These are phyloP conservation scores for Bucco capensis DNA, from an alignment of 2,113 vertebrate genomes.

Conservation along the genomic window DNA sequence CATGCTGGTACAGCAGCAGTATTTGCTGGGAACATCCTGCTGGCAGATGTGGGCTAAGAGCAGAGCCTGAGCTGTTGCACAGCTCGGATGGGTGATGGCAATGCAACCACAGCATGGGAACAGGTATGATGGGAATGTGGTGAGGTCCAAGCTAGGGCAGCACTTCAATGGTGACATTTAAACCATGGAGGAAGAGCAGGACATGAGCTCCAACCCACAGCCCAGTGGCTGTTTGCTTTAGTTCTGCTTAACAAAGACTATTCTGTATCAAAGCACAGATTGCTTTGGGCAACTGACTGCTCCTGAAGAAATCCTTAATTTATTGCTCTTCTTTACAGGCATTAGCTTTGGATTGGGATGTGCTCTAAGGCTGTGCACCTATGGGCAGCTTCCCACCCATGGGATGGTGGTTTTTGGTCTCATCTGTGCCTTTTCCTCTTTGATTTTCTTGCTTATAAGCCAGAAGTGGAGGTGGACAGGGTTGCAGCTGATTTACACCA, in stretches of 20 bases:
- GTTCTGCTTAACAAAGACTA: constrained; percentile 22
- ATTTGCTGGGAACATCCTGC: neutral
- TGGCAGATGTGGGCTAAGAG: neutral
- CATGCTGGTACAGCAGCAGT: rapidly evolving
- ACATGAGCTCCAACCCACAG: constrained; percentile 1
- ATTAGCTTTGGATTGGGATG: neutral
- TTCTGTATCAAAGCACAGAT: constrained; percentile 8
- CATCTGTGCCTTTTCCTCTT: neutral
- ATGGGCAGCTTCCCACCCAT: neutral
- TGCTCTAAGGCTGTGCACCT: neutral
- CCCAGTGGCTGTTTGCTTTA: constrained; percentile 12
- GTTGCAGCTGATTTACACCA: neutral
- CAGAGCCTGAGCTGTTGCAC: neutral
- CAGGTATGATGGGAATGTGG: neutral
- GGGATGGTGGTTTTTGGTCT: neutral
- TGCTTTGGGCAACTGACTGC: neutral
- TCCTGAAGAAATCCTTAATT: constrained; percentile 16
- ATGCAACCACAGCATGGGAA: rapidly evolving
- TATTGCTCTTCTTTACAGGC: neutral
- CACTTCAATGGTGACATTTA: constrained; percentile 1
- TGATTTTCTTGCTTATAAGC: neutral
- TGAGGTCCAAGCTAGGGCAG: neutral
- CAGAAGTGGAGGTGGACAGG: too few relatives aligned
- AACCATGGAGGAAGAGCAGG: neutral
- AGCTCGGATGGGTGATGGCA: neutral